A percentile compares a stretch with the other conserved stretches of the same genome.
Conservation (phyloP, 2,113 vertebrate genomes). For the Bos taurus region ARS-UCD2.0 NC_037337.1:25706001-25706500, state of each 20-base stretch:
- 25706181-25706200: not conserved
- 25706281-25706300: not conserved
- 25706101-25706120: not conserved
- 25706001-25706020: not conserved
- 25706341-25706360: not conserved
- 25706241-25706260: not conserved
- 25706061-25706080: not conserved
- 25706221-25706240: not conserved
- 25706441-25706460: not conserved
- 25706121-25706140: not conserved
- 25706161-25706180: not conserved
- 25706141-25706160: not conserved
- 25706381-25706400: not conserved
- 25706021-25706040: not conserved
- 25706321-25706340: not conserved
- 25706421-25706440: not conserved
- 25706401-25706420: not conserved
- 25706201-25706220: not conserved
- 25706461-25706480: not conserved
- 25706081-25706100: not conserved
- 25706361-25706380: conserved; percentile 7
- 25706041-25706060: not conserved
- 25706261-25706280: not conserved
- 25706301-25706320: not conserved
- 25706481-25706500: not conserved